Evolutionary conservation across 2,797 vertebrate species (phyloP), one percentile per base, ranked within the genome.

Genomic region (Lepilemur ruficaudatus): DNA sequence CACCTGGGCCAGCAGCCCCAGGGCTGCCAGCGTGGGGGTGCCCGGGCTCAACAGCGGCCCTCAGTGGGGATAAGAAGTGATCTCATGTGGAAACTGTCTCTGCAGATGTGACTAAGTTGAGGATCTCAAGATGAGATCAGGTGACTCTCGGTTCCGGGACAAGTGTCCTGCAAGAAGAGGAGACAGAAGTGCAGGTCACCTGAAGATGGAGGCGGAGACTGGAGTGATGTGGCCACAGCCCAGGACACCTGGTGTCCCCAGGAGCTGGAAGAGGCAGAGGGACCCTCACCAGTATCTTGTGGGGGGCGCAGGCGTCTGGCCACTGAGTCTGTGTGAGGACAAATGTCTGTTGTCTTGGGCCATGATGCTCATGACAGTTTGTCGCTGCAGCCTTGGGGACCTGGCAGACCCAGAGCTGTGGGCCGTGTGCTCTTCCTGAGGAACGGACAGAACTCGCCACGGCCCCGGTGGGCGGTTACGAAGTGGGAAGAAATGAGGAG

Each of bases 361-460:
- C 50, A 0, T n/a, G 9, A 0, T 7, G 57, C 38, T 41, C 23
- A 8, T 0, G n/a, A 22, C 4, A 0, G 22, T 20, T 10, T 13
- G 9, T 80, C 10, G 46, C 12, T 3, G 65, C 4, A 0, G 14
- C 38, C 6, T 2, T 13, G 1, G 23, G n/a, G 25, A 41, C 23
- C 22, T 5, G 3, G 38, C 32, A 32, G n/a, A 18, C 0, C 2
- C 13, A 5, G 25, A 75, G 18, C 8, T 9, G 15, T 10, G 1
- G 46, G 25, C 0, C 69, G 28, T 0, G 6, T 0, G 30, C 20
- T 30, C 4, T 41, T 55, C 30, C 1, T 1, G 13, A 13, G 73
- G 20, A 3, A 8, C 0, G 5, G 23, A 22, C 15, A 4, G 67
- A 46, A 1, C 8, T 2, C 12, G 41, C 57, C 2, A 0, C 7